Evolutionary conservation across 2,888 invertebrate genomes (phyloP).

Genomic region (Nephrotoma appendiculata): DNA sequence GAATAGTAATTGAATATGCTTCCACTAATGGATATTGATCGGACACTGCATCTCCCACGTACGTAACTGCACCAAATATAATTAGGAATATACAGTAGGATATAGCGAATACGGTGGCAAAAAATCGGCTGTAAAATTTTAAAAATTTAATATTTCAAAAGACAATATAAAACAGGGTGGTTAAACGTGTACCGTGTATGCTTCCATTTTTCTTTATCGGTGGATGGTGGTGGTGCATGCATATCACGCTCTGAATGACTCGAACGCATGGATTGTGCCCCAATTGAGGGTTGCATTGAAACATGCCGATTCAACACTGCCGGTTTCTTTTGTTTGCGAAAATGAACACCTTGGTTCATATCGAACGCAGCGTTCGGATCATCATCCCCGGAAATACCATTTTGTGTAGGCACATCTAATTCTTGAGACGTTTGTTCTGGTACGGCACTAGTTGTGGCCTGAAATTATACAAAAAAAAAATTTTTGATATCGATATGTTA

Average conservation of each 20-base stretch:
- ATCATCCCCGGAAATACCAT: not conserved
- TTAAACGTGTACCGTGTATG: constrained; percentile 31
- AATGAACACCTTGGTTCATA: not conserved
- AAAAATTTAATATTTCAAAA: not conserved
- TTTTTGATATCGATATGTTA: not conserved
- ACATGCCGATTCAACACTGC: not conserved
- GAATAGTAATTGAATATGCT: constrained; percentile 44
- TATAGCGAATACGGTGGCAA: constrained; percentile 46
- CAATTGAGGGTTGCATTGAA: not conserved
- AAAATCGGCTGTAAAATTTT: constrained; percentile 38
- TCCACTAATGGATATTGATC: constrained; percentile 35
- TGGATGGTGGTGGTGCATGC: constrained; percentile 35
- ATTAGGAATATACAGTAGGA: constrained; percentile 54
- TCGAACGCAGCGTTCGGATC: not conserved
- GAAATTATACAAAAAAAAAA: not conserved
- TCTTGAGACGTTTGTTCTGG: not conserved
- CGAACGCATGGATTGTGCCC: constrained; percentile 5
- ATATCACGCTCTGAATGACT: not conserved
- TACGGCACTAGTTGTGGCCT: not conserved
- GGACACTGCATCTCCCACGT: constrained; percentile 43
- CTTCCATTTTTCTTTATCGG: constrained; percentile 34
- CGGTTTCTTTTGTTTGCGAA: not conserved
- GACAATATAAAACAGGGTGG: not conserved
- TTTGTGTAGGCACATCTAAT: not conserved
- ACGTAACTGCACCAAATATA: constrained; percentile 48